A percentile compares a stretch with the other conserved stretches of the same genome.
phyloP scores from a whole-genome alignment of 2,113 vertebrate genomes.

The Camelus dromedarius region DNA sequence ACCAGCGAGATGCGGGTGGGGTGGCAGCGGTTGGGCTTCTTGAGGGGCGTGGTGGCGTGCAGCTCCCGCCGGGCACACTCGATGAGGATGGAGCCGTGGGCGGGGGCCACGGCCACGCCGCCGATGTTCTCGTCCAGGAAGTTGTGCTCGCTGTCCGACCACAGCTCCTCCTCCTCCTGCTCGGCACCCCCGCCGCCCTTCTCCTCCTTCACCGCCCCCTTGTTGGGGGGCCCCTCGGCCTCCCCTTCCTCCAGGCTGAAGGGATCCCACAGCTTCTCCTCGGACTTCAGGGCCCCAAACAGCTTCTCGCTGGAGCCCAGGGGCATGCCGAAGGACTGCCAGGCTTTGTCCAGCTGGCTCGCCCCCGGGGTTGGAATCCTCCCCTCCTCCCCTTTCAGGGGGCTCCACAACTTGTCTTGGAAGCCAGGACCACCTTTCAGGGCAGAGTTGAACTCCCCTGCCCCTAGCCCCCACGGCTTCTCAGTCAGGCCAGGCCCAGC shows the following conservation, averaged over 20 bases:
- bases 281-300: slow-evolving; percentile 78
- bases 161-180: slow-evolving; percentile 91
- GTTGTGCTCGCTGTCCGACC: slow-evolving; percentile 99
- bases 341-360: slow-evolving; percentile 92
- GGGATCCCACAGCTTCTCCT: slow-evolving; percentile 90
- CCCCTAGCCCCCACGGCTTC: slow-evolving; percentile 84
- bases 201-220: slow-evolving; percentile 83
- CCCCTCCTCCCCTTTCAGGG: slow-evolving; percentile 89
- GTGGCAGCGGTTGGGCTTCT: slow-evolving; percentile 96
- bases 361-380: slow-evolving; percentile 89
- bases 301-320: slow-evolving; percentile 81
- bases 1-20: slow-evolving; percentile 98
- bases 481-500: slow-evolving; percentile 82
- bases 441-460: slow-evolving; percentile 87
- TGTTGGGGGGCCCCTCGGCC: slow-evolving; percentile 77
- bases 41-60: slow-evolving; percentile 97
- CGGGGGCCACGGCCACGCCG: slow-evolving; percentile 95
- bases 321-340: slow-evolving; percentile 91
- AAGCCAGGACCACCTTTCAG: slow-evolving; percentile 87
- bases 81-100: slow-evolving; percentile 96
- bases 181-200: slow-evolving; percentile 80
- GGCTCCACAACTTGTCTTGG: slow-evolving; percentile 86
- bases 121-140: slow-evolving; percentile 98
- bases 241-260: slow-evolving; percentile 88
- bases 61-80: slow-evolving; percentile 97